Evolutionary conservation across 2,113 vertebrate species (phyloP), one percentile per base, ranked within the genome.

Genomic region (Gracilinanus agilis): DNA sequence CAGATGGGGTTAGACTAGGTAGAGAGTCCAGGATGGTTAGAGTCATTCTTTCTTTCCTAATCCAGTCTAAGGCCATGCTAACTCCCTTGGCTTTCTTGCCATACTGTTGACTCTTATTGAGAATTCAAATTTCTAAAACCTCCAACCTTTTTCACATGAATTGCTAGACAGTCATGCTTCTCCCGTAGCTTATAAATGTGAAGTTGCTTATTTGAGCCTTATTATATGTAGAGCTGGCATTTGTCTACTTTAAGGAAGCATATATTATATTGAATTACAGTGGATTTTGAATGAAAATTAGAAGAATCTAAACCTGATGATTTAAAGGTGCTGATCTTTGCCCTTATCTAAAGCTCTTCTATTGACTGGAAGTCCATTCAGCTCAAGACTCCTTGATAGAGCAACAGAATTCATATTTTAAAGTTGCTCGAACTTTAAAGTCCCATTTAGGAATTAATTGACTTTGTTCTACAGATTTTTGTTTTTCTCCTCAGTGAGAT

Each of bases 381-480:
- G 19, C 19, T 83, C 19, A 23, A 83, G 67, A 83, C n/a, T 19
- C 67, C 67, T 83, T 40, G 34, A 83, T 40, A 10, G 23, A 40
- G 67, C 67, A 40, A 40, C n/a, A 40, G 23, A 83, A 83, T 83
- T 40, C 19, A 21, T 34, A 83, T 83, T 83, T 83, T 83, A 83
- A 83, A 83, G 67, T 83, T 23, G 19, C 67, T 83, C 21, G 67
- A 83, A 83, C 67, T 83, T 83, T 83, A 83, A 83, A 83, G n/a
- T 83, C 67, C 67, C n/a, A 83, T 83, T 83, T 83, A 83, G n/a
- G 67, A 40, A 83, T 83, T 83, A 83, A 83, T 83, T 83, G 67
- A 83, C 67, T 83, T 83, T 83, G n/a, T 83, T 83, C 34, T 40
- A 83, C 67, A 83, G 67, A 83, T 83, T 83, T 83, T 83, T 83